Evolutionary conservation across 2,888 invertebrate genomes (phyloP), one percentile per base, ranked within the genome.

Genomic region (Phyllotreta striolata): DNA sequence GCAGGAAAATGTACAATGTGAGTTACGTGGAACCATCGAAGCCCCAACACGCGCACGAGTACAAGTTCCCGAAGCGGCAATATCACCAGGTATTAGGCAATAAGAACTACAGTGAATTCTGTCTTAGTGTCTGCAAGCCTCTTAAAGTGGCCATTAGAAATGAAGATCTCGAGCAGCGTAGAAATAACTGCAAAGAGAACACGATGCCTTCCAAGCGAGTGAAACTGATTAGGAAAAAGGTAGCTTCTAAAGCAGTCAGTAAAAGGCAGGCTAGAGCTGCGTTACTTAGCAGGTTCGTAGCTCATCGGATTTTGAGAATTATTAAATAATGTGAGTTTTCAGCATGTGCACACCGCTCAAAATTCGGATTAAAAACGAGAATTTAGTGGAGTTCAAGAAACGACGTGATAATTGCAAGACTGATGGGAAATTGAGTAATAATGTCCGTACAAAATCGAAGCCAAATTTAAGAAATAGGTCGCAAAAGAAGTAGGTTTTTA

Each of bases 11-110:
- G 4, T 65, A 54, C 38, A 34, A 46, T 38, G 37, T 43, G 9
- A 55, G 12, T 46, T 65, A 54, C n/a, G 35, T 41, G 12, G 24
- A 24, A 24, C 35, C 14, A 5, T 44, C 14, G 52, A 64, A 65
- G 43, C 24, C 12, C 10, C 24, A 13, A 12, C 6, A 1, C 6
- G 38, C 12, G 4, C 62, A 49, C 44, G 12, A 44, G 38, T 65
- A 51, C 35, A 62, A 57, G 12, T 65, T 65, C 35, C 62, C 65
- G 5, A 52, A 38, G 6, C 57, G 12, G 46, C 57, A 55, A 24
- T 58, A 55, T 14, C 54, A 57, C 44, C 62, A 62, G 40, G 24
- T 40, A n/a, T 8, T 34, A 6, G 54, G 57, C 6, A 14, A 61
- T 24, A 34, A 6, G 37, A 9, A 56, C 13, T 57, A 24, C 24